Percentiles rank a stretch among this genome's conserved stretches.
Conservation (phyloP, 2,113 vertebrate species). For the Zapornia atra region DNA sequence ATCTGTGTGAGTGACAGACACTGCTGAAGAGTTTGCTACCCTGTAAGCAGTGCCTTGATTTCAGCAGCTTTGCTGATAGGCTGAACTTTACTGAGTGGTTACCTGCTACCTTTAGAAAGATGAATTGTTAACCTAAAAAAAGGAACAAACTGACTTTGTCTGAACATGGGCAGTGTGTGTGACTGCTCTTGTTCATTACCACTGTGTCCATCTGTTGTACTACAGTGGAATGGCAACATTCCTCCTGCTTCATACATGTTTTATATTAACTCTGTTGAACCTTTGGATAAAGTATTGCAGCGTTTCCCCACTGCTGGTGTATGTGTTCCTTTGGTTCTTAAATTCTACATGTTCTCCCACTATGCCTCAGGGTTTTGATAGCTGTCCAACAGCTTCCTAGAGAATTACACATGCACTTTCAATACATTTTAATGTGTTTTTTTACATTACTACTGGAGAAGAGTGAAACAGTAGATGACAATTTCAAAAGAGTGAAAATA, state of each 20-base stretch:
- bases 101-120: not conserved
- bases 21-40: not conserved
- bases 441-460: not conserved
- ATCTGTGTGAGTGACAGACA: too few relatives aligned
- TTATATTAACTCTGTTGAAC: not conserved
- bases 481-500: not conserved
- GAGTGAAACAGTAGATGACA: not conserved
- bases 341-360: not conserved
- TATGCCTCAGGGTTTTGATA: not conserved
- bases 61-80: not conserved
- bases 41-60: not conserved
- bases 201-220: not conserved
- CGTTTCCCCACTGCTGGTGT: not conserved
- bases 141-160: not conserved
- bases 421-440: not conserved
- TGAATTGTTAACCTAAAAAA: not conserved
- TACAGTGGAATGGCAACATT: not conserved
- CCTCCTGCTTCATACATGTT: not conserved
- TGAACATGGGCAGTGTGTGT: rapidly evolving
- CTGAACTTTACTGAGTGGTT: not conserved
- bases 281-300: not conserved
- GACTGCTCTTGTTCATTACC: not conserved
- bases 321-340: not conserved
- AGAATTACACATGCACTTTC: not conserved
- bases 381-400: not conserved